These are phyloP conservation scores for Oreocharis arfaki DNA, from an alignment of 2,113 vertebrate genomes.

Conservation along the genomic window DNA sequence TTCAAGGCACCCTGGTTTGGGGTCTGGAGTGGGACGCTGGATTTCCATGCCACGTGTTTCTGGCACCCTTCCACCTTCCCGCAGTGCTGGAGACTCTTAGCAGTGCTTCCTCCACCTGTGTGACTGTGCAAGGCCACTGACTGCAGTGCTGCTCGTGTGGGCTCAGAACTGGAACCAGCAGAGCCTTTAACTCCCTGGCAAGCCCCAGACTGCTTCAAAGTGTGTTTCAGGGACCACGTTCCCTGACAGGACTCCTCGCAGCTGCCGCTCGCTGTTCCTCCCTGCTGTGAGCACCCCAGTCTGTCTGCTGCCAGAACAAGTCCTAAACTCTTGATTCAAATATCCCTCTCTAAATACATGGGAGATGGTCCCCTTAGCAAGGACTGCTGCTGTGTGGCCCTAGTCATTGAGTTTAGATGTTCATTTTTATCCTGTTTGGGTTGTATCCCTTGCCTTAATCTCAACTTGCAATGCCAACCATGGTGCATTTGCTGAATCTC, in stretches of 20 bases:
- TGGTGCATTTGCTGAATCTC: background rate
- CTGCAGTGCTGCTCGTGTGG: background rate
- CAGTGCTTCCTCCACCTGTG: background rate
- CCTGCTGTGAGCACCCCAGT: background rate
- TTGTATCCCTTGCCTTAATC: background rate
- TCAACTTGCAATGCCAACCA: background rate
- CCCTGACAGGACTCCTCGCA: background rate
- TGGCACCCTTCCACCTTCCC: background rate
- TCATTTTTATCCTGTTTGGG: background rate
- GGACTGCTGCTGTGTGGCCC: background rate
- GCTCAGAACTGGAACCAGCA: background rate
- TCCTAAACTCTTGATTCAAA: background rate
- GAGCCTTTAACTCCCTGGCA: background rate
- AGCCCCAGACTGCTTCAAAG: background rate
- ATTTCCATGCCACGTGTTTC: background rate
- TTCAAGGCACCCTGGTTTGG: background rate
- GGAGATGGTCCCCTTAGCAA: background rate
- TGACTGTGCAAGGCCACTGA: background rate
- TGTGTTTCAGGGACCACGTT: background rate
- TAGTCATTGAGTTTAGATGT: background rate
- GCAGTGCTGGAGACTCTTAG: accelerated
- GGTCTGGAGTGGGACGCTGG: background rate
- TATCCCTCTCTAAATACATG: background rate
- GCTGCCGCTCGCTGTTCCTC: background rate
- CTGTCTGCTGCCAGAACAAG: background rate